Evolutionary conservation across 2,888 invertebrate genomes (phyloP).

Genomic region (Trichopria drosophilae): DNA sequence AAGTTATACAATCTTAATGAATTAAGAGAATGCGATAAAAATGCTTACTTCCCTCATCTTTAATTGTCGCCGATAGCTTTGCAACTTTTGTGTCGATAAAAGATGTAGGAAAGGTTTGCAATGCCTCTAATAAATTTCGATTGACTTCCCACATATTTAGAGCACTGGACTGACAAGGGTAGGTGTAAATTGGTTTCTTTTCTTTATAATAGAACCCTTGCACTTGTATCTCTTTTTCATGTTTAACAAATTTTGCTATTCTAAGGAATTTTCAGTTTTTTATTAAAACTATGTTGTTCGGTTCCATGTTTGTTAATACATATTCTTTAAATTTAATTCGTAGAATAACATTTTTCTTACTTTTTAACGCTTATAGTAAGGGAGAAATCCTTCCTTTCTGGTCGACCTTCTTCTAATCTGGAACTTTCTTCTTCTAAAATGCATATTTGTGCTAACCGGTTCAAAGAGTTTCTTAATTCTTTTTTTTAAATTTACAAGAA

Average conservation of each 20-base stretch:
- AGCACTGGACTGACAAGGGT: neutral
- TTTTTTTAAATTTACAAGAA: neutral
- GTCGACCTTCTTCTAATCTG: no score
- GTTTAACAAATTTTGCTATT: no score
- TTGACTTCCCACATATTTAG: conserved; percentile 1
- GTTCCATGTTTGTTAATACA: no score
- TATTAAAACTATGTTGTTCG: no score
- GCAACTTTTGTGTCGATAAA: neutral
- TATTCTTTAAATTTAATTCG: no score
- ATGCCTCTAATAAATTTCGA: neutral
- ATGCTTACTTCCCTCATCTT: no score
- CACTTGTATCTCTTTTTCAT: neutral
- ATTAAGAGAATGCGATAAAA: no score
- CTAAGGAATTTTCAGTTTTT: no score
- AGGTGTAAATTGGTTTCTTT: neutral
- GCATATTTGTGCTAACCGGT: neutral
- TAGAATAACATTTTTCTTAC: neutral
- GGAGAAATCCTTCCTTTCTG: neutral
- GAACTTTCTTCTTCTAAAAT: neutral
- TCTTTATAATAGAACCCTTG: neutral
- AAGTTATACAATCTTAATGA: no score
- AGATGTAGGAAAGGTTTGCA: neutral
- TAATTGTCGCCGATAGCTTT: no score
- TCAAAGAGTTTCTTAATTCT: neutral
- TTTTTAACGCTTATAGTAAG: neutral